Evolutionary conservation across 23 tunicate genomes (phyloP).

Genomic region (Halocynthia aurantium): DNA sequence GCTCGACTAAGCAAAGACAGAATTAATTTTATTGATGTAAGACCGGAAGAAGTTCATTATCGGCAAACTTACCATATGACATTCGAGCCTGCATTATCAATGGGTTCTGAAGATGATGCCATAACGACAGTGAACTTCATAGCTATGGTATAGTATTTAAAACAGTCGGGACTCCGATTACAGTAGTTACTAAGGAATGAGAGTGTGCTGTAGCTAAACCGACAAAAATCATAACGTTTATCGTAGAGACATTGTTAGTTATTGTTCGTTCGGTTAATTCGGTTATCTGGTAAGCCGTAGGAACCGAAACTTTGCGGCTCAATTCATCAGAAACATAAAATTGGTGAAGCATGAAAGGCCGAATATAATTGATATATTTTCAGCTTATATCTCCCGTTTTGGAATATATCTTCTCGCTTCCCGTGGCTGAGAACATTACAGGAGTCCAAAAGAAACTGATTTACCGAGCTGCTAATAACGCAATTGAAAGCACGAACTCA

Average conservation of each 20-base stretch:
- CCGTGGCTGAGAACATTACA: constrained; percentile 8
- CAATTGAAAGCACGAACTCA: constrained; percentile 32
- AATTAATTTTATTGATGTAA: constrained; percentile 23
- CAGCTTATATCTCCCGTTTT: no score
- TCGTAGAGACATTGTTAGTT: no score
- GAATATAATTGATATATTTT: no score
- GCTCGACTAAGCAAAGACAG: constrained; percentile 37
- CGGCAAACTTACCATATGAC: constrained; percentile 42
- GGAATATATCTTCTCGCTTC: constrained; percentile 2
- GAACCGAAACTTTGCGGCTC: no score
- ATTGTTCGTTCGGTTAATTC: no score
- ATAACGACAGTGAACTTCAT: constrained; percentile 48
- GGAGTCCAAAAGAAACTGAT: not conserved
- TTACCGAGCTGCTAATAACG: constrained; percentile 25
- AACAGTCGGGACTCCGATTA: no score
- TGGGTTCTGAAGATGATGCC: constrained; percentile 49
- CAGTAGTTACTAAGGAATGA: no score
- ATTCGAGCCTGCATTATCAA: constrained; percentile 27
- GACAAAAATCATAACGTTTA: no score
- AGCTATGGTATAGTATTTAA: constrained; percentile 31
- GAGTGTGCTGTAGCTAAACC: no score
- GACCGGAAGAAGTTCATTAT: constrained; percentile 28
- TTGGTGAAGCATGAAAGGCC: no score
- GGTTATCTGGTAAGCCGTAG: no score
- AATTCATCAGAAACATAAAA: no score